phyloP scores from a whole-genome alignment of 2,888 invertebrate genomes.

The Zelleria hepariella region DNA sequence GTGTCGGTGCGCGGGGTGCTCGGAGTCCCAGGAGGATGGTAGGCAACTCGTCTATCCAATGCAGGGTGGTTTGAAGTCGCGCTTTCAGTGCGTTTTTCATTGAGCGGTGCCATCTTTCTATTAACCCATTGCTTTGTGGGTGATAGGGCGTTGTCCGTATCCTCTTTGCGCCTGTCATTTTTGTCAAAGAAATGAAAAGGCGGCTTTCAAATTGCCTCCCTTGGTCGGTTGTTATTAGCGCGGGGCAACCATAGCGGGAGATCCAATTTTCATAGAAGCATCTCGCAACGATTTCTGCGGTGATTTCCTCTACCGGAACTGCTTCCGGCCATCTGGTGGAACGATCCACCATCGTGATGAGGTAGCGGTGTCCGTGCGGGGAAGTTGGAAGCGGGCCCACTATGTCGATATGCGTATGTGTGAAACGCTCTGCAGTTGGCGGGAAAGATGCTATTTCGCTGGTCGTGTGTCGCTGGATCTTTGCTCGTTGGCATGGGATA shows the following conservation, averaged over 20 bases:
- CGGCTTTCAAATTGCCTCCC: background rate
- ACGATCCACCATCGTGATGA: slow-evolving; percentile 14
- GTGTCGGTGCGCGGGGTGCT: too few species aligned
- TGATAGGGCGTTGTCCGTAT: slow-evolving; percentile 15
- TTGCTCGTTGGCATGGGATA: background rate
- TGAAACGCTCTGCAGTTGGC: background rate
- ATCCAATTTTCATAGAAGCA: slow-evolving; percentile 15
- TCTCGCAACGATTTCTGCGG: slow-evolving; percentile 21
- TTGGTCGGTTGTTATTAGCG: background rate
- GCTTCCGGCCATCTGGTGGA: slow-evolving; percentile 15
- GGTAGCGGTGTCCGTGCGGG: slow-evolving; percentile 13
- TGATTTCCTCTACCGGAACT: slow-evolving; percentile 10
- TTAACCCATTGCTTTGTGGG: slow-evolving; percentile 14
- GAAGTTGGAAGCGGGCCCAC: slow-evolving; percentile 14
- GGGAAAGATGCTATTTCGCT: background rate
- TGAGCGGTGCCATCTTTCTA: slow-evolving; percentile 14
- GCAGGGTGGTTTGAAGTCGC: background rate
- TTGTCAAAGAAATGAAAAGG: background rate
- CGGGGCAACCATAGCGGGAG: slow-evolving; percentile 12
- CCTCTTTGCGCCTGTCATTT: background rate
- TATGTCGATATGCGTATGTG: background rate
- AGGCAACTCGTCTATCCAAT: background rate
- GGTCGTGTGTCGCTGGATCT: slow-evolving; percentile 1
- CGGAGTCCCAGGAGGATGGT: background rate
- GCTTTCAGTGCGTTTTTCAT: slow-evolving; percentile 10